Evolutionary conservation across 2,888 invertebrate genomes (phyloP), one percentile per base, ranked within the genome.

Genomic region (Lasius fuliginosus): DNA sequence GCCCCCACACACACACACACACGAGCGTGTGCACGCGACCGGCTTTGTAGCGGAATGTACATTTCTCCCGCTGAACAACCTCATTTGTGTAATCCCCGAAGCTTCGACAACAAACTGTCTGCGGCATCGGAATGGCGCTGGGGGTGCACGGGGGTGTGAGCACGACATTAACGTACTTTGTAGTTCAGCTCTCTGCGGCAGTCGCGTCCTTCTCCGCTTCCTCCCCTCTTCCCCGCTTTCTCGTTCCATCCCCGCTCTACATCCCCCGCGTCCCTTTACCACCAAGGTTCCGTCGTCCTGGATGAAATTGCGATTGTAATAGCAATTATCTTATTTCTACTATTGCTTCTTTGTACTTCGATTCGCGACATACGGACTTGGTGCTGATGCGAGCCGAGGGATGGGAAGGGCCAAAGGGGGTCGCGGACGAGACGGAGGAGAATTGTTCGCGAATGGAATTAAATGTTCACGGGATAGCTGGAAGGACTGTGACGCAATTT

Each of bases 51-150:
- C 77, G 84, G 89, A 88, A 90, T 90, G 88, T 91, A 90, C 87
- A 90, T 92, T 91, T 85, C 90, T 92, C 89, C 87, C 88, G 86
- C 71, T 91, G 90, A 92, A 88, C 91, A 93, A 92, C 90, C 94
- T 93, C 93, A 93, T 93, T 93, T 93, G 90, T 92, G 90, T 93
- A 93, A 93, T 93, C 92, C 90, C 89, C 87, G 90, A 90, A 92
- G 90, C 92, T 91, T 92, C 92, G 93, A 92, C 93, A 93, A 93
- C 93, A 93, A 93, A 92, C 91, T 88, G 88, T 86, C 88, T 86
- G 86, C 77, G 88, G 86, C 86, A 87, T 89, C 81, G 90, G 87
- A 87, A 88, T 83, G 82, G 67, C 73, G 84, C 81, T 36, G 90
- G 84, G 87, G 87, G 85, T 87, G 82, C 86, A 81, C 73, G 84